phyloP scores from a whole-genome alignment of 2,113 vertebrate species.

The Sus scrofa region DNA sequence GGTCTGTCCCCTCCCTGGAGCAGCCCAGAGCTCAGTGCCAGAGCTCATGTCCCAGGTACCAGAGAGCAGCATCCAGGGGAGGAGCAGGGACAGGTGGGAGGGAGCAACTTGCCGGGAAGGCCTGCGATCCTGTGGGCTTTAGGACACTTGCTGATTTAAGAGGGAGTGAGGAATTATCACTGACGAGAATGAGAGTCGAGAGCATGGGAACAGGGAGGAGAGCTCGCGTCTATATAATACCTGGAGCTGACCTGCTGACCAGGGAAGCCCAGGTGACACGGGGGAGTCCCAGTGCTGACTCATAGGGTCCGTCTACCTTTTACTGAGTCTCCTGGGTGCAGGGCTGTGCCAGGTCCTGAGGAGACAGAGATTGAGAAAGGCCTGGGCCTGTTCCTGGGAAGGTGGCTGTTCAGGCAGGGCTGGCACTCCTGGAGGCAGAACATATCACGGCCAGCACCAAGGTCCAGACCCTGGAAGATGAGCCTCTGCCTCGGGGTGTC shows the following conservation, averaged over 20 bases:
- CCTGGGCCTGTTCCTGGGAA: background rate
- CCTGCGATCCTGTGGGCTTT: background rate
- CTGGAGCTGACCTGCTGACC: background rate
- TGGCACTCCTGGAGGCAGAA: background rate
- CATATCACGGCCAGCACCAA: background rate
- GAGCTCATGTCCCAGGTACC: background rate
- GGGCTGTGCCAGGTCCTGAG: fast-evolving
- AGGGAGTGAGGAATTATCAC: background rate
- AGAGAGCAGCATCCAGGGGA: background rate
- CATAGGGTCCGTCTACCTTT: background rate
- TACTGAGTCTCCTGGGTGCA: background rate
- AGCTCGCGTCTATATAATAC: background rate
- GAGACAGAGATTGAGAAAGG: too few species aligned
- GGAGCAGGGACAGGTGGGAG: fast-evolving
- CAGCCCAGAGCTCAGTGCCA: background rate
- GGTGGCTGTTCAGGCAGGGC: fast-evolving
- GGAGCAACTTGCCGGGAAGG: too few species aligned
- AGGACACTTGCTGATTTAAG: background rate
- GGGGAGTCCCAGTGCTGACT: background rate
- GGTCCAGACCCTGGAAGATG: background rate
- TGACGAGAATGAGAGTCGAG: background rate
- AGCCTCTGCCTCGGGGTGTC: fast-evolving
- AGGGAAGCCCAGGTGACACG: background rate
- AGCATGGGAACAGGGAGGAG: background rate
- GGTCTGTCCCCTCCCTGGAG: background rate